Evolutionary conservation across 2,113 vertebrate genomes (phyloP), one percentile per base, ranked within the genome.

Genomic region (Oenanthe oenanthe): DNA sequence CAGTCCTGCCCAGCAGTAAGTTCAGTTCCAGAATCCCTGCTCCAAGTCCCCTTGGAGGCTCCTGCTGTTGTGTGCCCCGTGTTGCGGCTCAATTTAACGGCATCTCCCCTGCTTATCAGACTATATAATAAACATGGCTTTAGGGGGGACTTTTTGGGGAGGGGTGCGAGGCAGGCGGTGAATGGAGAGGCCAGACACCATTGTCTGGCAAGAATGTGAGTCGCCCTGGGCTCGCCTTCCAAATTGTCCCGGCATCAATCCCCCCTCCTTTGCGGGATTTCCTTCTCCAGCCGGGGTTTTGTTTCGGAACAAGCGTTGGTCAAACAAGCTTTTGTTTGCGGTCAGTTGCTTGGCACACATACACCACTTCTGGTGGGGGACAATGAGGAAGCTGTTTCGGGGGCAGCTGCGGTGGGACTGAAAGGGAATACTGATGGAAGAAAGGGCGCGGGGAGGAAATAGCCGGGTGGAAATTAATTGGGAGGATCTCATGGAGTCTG

Each of bases 311-410:
- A 98, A 98, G 97, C 97, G 96, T 97, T 98, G 98, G 98, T 98
- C 98, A 99, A 98, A 98, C 98, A 98, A 98, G 96, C 96, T 98
- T 98, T 98, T 98, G 98, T 98, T 97, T 98, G 97, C 93, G 98
- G 97, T 97, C 98, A 98, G 95, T 98, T 97, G 97, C 97, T 98
- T 98, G 96, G 97, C 92, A 76, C 90, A 90, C 96, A 97, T 62
- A 97, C 97, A 97, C 97, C 97, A 93, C 97, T 96, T 96, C 97
- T 98, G 93, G 96, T 96, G 87, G 77, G 61, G 97, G 97, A 98
- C 97, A 98, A 98, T 97, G 96, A 97, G 92, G 94, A 97, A 96
- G 96, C 96, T 98, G 96, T 98, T 96, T 97, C 15, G 56, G 96
- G 94, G 97, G 96, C 96, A 96, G 95, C 96, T 97, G 94, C 80